Evolutionary conservation across 2,113 vertebrate species (phyloP), one percentile per base, ranked within the genome.

Genomic region (Micronisus gabar): DNA sequence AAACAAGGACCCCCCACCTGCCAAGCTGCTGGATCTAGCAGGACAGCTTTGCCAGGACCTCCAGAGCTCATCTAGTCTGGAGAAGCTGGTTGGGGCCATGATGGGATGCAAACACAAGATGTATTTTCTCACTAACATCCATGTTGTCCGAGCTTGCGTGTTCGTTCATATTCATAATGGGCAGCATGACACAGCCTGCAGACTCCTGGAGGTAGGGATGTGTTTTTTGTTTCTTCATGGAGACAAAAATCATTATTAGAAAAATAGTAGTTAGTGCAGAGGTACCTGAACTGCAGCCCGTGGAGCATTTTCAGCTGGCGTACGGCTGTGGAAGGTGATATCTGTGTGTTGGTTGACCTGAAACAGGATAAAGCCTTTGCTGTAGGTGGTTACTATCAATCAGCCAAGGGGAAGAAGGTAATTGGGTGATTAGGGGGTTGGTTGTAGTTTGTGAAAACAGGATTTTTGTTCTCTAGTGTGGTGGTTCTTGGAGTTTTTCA

Each of bases 141-240:
- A 95, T 0, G 30, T 98, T 62, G 96, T 97, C 29, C 87, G 95
- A 27, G 97, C 94, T 20, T 98, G 91, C 0, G 96, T 97, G 45
- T 88, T 62, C 0, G 20, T 95, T 67, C 93, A 97, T 27, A 55
- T 84, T 53, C 93, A 1, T 15, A 93, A 82, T 1, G 80, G 95
- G 52, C 96, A 97, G 62, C 68, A 93, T 2, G 94, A 97, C 50
- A 40, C 79, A 16, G 98, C 98, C 80, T 96, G 98, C 89, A 75
- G 34, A 8, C 89, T 98, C 20, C 66, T 98, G 73, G 95, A 98
- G 98, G 98, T 98, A 98, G 78, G 95, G n/a, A 43, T 19, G 11
- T 30, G 27, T 50, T 50, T 84, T 88, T 50, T 25, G 14, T 55
- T 83, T 55, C 66, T 88, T 81, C 19, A 1, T 8, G 56, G 41